Conservation (phyloP, 1,140 invertebrate species). For the Aporrectodea caliginosa region DNA sequence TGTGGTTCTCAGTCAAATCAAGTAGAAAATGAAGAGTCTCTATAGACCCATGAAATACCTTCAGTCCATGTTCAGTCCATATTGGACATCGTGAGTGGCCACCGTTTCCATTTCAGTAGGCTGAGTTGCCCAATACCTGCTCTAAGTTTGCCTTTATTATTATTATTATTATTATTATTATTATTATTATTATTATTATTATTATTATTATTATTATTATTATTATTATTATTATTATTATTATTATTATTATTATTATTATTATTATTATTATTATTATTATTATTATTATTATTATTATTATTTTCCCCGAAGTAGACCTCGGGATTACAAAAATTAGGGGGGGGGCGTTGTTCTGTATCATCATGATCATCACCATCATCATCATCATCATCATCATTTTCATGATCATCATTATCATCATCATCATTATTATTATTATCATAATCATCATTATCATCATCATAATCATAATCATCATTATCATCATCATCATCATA, state of each 20-base stretch:
- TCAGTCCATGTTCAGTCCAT: too few species aligned
- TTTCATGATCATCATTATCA: not conserved
- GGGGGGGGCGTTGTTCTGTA: too few species aligned
- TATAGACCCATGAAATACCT: too few species aligned
- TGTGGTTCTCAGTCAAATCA: too few species aligned
- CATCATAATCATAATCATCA: too few species aligned
- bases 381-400: conserved; percentile 23
- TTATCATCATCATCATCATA: too few species aligned
- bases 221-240: not conserved
- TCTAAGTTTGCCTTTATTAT: not conserved
- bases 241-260: not conserved
- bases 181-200: not conserved
- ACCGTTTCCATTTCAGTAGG: too few species aligned
- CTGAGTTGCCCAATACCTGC: not conserved
- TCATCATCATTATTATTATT: not conserved
- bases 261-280: not conserved
- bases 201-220: not conserved
- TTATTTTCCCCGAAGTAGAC: not conserved
- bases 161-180: not conserved
- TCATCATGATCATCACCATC: too few species aligned
- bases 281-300: not conserved
- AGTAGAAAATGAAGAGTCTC: too few species aligned
- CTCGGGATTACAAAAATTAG: too few species aligned
- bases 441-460: too few species aligned
- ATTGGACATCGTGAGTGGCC: too few species aligned